A percentile compares a stretch with the other conserved stretches of the same genome.
phyloP scores from a whole-genome alignment of 2,797 vertebrate genomes.

The Geotrypetes seraphini region DNA sequence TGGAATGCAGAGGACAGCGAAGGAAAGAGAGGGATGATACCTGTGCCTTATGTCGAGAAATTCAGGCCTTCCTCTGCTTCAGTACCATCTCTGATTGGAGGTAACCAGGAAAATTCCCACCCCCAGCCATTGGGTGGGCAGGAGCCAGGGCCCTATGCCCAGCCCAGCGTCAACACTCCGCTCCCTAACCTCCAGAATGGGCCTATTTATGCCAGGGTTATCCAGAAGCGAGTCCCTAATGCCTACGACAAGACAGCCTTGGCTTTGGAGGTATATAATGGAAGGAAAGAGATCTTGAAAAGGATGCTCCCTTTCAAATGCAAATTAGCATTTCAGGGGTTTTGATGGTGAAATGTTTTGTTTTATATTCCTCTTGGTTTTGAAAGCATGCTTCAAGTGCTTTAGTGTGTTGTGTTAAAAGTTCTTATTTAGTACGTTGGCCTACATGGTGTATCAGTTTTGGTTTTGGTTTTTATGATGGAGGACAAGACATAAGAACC shows the following conservation, averaged over 20 bases:
- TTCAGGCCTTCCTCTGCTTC: constrained; percentile 78
- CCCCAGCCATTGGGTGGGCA: constrained; percentile 73
- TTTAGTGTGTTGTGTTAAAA: too few species aligned
- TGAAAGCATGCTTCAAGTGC: too few species aligned
- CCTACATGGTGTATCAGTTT: constrained; percentile 18
- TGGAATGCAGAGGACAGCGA: constrained; percentile 94
- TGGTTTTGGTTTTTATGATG: constrained; percentile 16
- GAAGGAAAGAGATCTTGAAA: constrained; percentile 54
- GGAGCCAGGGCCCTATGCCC: constrained; percentile 94
- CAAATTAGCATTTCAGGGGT: constrained; percentile 36
- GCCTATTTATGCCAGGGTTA: constrained; percentile 91
- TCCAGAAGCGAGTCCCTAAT: constrained; percentile 98
- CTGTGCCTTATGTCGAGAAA: constrained; percentile 95
- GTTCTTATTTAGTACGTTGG: constrained; percentile 21
- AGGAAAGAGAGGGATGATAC: constrained; percentile 92
- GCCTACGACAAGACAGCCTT: constrained; percentile 98
- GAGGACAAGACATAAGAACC: constrained; percentile 16
- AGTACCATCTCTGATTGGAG: constrained; percentile 62
- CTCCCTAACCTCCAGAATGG: constrained; percentile 98
- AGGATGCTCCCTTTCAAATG: constrained; percentile 50
- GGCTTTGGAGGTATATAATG: constrained; percentile 91
- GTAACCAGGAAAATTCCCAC: constrained; percentile 81
- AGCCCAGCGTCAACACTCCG: constrained; percentile 84
- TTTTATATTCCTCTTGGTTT: constrained; percentile 22
- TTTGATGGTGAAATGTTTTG: constrained; percentile 31